These are phyloP conservation scores for Pollenia angustigena DNA, from an alignment of 2,888 invertebrate genomes.

Conservation along the genomic window DNA sequence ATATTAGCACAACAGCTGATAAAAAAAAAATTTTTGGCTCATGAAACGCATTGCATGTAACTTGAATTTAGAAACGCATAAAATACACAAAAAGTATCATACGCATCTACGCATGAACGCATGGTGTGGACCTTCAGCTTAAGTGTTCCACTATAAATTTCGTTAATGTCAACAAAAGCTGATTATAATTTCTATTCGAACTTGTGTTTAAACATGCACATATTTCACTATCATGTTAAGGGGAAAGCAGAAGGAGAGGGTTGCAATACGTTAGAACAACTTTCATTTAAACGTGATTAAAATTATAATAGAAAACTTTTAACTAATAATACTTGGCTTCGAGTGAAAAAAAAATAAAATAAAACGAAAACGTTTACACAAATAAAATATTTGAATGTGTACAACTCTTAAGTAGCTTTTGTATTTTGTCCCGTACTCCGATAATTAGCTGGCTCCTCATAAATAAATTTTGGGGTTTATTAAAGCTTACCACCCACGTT, in stretches of 20 bases:
- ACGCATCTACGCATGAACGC: too few species aligned
- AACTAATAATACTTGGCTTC: background rate
- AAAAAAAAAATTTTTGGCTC: too few species aligned
- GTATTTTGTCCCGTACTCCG: background rate
- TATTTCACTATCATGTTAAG: background rate
- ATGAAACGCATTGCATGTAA: too few species aligned
- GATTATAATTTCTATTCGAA: slow-evolving; percentile 13
- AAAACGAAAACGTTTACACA: background rate
- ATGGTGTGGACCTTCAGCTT: too few species aligned
- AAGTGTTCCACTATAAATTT: background rate
- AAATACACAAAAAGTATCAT: too few species aligned
- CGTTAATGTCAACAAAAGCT: slow-evolving; percentile 24
- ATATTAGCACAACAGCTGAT: too few species aligned
- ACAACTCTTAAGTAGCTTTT: background rate
- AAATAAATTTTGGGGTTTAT: slow-evolving; percentile 25
- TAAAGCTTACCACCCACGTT: slow-evolving; percentile 56
- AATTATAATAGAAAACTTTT: slow-evolving; percentile 45
- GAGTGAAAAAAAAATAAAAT: background rate
- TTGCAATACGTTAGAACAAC: slow-evolving; percentile 22
- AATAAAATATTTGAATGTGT: slow-evolving; percentile 2
- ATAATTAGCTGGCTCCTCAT: slow-evolving; percentile 3
- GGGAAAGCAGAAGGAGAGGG: background rate
- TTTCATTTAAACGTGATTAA: slow-evolving; percentile 58
- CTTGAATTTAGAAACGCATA: too few species aligned
- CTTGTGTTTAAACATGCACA: background rate